A percentile compares a stretch with the other conserved stretches of the same genome.
phyloP scores from a whole-genome alignment of 64 coral and sea anemone species.

The Trachythela sp. region DNA sequence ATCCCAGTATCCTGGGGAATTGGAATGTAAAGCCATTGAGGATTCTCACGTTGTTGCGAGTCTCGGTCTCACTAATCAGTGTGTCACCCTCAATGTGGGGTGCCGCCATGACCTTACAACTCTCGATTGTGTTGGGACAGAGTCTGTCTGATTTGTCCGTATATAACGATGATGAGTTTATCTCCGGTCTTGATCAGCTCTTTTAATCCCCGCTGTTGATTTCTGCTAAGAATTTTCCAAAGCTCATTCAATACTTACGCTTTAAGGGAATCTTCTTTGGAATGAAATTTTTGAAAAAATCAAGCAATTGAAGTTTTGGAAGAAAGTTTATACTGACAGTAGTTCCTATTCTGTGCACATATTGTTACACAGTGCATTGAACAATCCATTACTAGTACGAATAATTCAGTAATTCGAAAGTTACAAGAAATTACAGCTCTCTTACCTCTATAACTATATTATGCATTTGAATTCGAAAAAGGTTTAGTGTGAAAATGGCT shows the following conservation, averaged over 20 bases:
- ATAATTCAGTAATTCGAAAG: too few relatives aligned
- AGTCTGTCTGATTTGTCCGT: conserved; percentile 40
- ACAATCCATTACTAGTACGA: too few relatives aligned
- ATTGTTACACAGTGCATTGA: too few relatives aligned
- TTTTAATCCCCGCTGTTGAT: not conserved
- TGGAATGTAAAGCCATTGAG: conserved; percentile 25
- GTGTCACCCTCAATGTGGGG: conserved; percentile 22
- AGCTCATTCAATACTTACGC: not conserved
- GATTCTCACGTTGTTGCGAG: conserved; percentile 11
- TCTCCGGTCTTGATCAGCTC: conserved; percentile 26
- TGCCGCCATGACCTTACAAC: conserved; percentile 22
- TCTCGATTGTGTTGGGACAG: conserved; percentile 29
- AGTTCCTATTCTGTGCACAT: too few relatives aligned
- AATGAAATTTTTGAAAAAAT: too few relatives aligned
- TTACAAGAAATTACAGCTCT: too few relatives aligned
- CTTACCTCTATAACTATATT: too few relatives aligned
- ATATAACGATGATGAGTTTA: conserved; percentile 12
- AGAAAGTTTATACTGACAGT: too few relatives aligned
- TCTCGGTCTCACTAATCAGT: not conserved
- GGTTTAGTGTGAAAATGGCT: too few relatives aligned
- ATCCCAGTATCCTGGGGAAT: conserved; percentile 37
- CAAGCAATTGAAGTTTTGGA: too few relatives aligned
- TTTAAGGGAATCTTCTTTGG: conserved; percentile 31
- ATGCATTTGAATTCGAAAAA: too few relatives aligned
- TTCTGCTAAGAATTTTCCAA: too few relatives aligned